A percentile compares a stretch with the other conserved stretches of the same genome.
Evolutionary conservation across 2,888 invertebrate genomes (phyloP).

Genomic region (Microchrysa polita): DNA sequence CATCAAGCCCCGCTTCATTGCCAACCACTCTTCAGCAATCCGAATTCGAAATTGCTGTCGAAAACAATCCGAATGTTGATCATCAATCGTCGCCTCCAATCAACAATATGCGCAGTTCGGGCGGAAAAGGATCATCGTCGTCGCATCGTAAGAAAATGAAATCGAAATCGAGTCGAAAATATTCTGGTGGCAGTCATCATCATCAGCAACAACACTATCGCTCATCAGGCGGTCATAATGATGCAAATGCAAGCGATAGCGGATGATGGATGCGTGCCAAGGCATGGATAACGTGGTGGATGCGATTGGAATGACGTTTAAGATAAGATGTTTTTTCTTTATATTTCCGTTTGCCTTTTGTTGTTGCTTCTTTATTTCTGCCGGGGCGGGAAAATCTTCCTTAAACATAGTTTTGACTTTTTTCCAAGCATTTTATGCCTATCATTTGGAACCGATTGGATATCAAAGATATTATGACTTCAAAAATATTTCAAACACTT

Average conservation of each 20-base stretch:
- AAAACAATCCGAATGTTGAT: conserved; percentile 46
- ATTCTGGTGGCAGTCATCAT: background rate
- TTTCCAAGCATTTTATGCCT: too few species aligned
- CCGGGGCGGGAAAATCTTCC: too few species aligned
- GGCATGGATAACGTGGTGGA: conserved; percentile 37
- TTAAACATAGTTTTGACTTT: too few species aligned
- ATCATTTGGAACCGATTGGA: too few species aligned
- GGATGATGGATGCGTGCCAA: conserved; percentile 38
- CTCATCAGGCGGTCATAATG: conserved; percentile 22
- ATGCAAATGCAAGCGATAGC: conserved; percentile 46
- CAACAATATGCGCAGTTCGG: conserved; percentile 15
- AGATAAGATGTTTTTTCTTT: background rate
- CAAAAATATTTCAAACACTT: too few species aligned
- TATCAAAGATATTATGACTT: too few species aligned
- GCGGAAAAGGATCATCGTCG: conserved; percentile 22
- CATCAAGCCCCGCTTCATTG: background rate
- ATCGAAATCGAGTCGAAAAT: conserved; percentile 36
- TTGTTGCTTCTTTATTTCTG: too few species aligned
- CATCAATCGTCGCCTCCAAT: background rate
- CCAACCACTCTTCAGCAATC: conserved; percentile 13
- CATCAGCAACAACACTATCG: background rate
- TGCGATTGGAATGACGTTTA: conserved; percentile 34
- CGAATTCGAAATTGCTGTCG: conserved; percentile 45
- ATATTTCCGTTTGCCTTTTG: too few species aligned
- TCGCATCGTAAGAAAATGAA: conserved; percentile 34